Base-by-base conservation (phyloP, 2,888 invertebrate species). In the Aleiodes testaceus region DNA sequence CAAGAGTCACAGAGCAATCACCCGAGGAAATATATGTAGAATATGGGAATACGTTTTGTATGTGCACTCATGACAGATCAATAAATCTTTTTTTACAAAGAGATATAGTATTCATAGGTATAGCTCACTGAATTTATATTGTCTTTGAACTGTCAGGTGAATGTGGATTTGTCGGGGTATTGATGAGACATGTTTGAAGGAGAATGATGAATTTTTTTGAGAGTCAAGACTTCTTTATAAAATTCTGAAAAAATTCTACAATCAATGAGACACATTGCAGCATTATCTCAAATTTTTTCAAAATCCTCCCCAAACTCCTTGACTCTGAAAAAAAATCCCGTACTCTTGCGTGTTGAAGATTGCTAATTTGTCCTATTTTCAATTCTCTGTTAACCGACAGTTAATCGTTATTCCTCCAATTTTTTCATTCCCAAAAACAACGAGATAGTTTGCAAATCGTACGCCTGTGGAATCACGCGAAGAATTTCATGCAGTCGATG, bases 1-100 rank as follows among this genome's bases (percentile, higher is more conserved):
- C 59, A 30, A 16, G 16, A 59, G 16, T 59, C 42, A 59, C 11
- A 36, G 59, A 59, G 59, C 36, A 36, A 59, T 42, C 59, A 36
- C 59, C 59, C 16, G 59, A 14, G 59, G 59, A 11, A 18, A 59
- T 42, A 59, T 42, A 18, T 36, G 59, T 14, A 36, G 16, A 42
- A 36, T 36, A 18, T 59, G 59, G 18, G 5, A 14, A 50, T 9
- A 30, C 12, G 53, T 26, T 53, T 26, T 2, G 53, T 53, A 22
- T 18, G 18, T 50, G 20, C 18, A 53, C 36, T 36, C 18, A 59
- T 50, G 50, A 16, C 20, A 14, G 59, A 59, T 59, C 59, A 59
- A 59, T 59, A 59, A 42, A 16, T 59, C 59, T 59, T 36, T 42
- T 59, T 59, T 36, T 42, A 36, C 42, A 14, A 2, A 9, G 1